These are phyloP conservation scores for Clarias laeviceps DNA, from an alignment of 2,797 vertebrate genomes.

Conservation along the genomic window DNA sequence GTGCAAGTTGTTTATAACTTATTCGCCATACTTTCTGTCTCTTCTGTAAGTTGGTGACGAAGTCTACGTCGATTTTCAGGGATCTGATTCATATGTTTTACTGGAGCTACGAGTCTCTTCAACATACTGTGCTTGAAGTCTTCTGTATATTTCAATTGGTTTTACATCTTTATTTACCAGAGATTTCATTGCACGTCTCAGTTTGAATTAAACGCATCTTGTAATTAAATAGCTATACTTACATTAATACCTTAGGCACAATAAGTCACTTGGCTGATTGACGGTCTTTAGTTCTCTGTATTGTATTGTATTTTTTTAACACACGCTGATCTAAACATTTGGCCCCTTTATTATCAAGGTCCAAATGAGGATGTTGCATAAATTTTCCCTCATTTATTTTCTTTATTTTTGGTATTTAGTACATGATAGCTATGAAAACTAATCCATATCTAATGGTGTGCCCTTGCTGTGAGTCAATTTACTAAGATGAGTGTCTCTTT, in stretches of 20 bases:
- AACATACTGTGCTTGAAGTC: no score
- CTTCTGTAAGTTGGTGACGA: no score
- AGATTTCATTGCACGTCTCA: no score
- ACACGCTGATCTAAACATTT: not conserved
- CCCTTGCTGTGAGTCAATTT: not conserved
- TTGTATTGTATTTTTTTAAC: not conserved
- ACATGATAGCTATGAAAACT: not conserved
- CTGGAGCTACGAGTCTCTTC: no score
- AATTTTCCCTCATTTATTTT: not conserved
- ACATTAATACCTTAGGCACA: not conserved
- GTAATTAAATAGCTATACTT: not conserved
- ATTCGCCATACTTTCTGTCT: no score
- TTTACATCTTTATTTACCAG: no score
- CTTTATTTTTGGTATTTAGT: not conserved
- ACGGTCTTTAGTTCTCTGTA: not conserved
- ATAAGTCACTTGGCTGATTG: not conserved
- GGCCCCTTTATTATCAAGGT: not conserved
- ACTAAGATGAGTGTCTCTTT: not conserved
- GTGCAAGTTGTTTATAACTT: no score
- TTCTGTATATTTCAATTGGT: no score
- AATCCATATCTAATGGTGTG: not conserved
- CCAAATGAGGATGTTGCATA: not conserved
- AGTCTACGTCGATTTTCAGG: no score
- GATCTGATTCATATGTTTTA: not conserved
- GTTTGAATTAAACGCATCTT: no score